Conservation (phyloP, 35 echinoderm and acorn worm genomes). For the Apostichopus californicus region DNA sequence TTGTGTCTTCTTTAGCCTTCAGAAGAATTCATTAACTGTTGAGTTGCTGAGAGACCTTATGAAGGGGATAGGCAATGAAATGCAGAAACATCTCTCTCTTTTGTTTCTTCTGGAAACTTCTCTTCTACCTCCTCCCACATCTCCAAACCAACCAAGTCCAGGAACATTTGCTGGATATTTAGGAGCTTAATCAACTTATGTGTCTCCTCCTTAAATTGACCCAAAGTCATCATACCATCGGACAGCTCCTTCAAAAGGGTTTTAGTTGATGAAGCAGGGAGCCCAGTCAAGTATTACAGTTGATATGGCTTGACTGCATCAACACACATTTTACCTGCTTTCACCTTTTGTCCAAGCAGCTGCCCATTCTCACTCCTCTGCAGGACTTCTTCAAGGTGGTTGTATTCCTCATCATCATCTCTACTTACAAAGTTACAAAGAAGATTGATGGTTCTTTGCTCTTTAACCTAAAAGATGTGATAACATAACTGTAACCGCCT, state of each 20-base stretch:
- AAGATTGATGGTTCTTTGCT: no score
- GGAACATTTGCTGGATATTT: background rate
- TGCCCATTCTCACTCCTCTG: no score
- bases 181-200: background rate
- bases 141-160: background rate
- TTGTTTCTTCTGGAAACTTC: conserved; percentile 3
- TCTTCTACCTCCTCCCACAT: background rate
- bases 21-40: background rate
- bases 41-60: background rate
- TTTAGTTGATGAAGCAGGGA: background rate
- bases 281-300: no score
- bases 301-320: no score
- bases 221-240: background rate
- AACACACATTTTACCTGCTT: no score
- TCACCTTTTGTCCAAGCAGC: no score
- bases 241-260: background rate
- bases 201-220: background rate
- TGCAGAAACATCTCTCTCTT: background rate
- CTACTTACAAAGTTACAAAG: no score
- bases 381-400: background rate
- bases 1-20: no score
- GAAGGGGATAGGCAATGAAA: background rate
- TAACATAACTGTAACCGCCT: no score
- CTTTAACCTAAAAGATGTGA: no score
- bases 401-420: no score